A percentile compares a stretch with the other conserved stretches of the same genome.
phyloP scores from a whole-genome alignment of 2,797 vertebrate species.

The Diplodus sargus region DNA sequence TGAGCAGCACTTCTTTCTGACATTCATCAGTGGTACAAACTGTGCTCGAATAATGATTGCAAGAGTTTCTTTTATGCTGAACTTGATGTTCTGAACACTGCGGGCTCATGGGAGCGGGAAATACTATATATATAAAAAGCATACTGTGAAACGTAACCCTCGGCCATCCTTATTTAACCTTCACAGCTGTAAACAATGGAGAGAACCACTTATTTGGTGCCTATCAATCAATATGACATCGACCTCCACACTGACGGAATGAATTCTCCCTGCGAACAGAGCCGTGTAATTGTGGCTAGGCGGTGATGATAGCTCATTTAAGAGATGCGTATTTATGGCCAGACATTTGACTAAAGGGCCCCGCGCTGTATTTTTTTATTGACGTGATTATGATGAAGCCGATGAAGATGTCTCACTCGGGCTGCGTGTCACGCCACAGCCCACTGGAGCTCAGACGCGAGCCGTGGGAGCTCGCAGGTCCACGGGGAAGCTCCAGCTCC shows the following conservation, averaged over 20 bases:
- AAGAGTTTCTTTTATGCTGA: background rate
- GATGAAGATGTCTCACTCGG: conserved; percentile 37
- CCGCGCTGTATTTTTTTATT: conserved; percentile 16
- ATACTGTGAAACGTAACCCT: conserved; percentile 20
- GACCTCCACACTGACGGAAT: conserved; percentile 49
- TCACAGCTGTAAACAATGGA: conserved; percentile 56
- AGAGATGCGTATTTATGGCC: conserved; percentile 33
- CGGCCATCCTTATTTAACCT: conserved; percentile 53
- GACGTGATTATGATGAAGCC: conserved; percentile 37
- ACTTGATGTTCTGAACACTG: background rate
- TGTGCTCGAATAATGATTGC: background rate
- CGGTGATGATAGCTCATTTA: conserved; percentile 35
- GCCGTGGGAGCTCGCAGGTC: conserved; percentile 22
- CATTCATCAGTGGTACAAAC: background rate
- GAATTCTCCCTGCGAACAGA: conserved; percentile 40
- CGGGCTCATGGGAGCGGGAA: background rate
- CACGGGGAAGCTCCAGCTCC: background rate
- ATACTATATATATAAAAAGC: conserved; percentile 16
- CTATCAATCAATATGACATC: conserved; percentile 66
- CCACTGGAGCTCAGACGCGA: conserved; percentile 9
- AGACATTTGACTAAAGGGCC: conserved; percentile 35
- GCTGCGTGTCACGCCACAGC: conserved; percentile 4
- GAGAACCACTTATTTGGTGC: conserved; percentile 60
- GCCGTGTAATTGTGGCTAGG: conserved; percentile 35
- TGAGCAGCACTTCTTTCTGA: background rate